phyloP scores from a whole-genome alignment of 2,888 invertebrate genomes.

The Thelaira solivaga region DNA sequence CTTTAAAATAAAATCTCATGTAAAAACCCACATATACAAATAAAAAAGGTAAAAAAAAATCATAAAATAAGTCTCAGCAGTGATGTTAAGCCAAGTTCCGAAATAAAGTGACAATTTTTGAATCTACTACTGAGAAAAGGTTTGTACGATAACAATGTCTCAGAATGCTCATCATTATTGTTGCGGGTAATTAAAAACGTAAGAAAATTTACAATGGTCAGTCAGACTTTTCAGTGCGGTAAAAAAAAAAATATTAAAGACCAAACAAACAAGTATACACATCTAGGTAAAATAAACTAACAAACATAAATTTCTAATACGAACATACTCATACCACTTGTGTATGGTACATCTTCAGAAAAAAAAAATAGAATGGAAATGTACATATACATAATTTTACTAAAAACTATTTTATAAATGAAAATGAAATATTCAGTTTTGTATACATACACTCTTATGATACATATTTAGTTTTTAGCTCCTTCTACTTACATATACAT shows the following conservation, averaged over 20 bases:
- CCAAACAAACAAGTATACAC: neutral
- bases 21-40: neutral
- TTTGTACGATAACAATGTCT: constrained; percentile 41
- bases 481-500: constrained; percentile 36
- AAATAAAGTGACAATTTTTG: constrained; percentile 1
- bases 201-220: constrained; percentile 44
- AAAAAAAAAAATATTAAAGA: neutral
- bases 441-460: neutral
- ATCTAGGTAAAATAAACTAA: constrained; percentile 60
- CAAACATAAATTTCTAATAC: constrained; percentile 27
- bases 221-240: constrained; percentile 56
- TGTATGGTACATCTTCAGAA: no score
- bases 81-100: neutral
- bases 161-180: constrained; percentile 10
- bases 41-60: constrained; percentile 27
- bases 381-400: no score
- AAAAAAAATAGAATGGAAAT: no score
- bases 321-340: neutral
- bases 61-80: constrained; percentile 1
- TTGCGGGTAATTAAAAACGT: constrained; percentile 28
- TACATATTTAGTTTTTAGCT: constrained; percentile 49
- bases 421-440: neutral
- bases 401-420: neutral
- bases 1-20: constrained; percentile 7
- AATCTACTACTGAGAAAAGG: constrained; percentile 35